Percentiles rank a stretch among this genome's conserved stretches.
Evolutionary conservation across 2,113 vertebrate species (phyloP).

Genomic region (Serilophus lunatus): DNA sequence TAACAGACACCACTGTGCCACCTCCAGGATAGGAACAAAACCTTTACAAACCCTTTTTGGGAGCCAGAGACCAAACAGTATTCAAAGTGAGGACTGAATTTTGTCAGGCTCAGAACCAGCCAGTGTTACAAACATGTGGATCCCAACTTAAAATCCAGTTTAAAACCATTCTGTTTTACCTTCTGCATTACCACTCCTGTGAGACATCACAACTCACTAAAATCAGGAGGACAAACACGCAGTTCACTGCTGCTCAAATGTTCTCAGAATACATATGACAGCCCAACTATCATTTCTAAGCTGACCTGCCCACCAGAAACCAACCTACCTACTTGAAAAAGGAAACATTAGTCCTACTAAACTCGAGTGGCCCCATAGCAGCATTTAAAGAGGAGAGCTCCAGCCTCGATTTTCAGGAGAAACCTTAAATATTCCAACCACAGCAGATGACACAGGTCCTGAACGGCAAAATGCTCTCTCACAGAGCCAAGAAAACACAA

Average conservation of each 20-base stretch:
- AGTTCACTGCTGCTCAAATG: not conserved
- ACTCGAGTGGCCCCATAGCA: not conserved
- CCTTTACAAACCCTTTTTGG: not conserved
- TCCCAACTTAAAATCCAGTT: not conserved
- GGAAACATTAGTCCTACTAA: not conserved
- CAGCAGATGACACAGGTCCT: not conserved
- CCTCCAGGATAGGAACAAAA: not conserved
- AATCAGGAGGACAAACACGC: not conserved
- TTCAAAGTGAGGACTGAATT: not conserved
- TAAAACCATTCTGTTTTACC: not conserved
- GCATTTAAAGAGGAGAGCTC: not conserved
- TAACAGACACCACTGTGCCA: not conserved
- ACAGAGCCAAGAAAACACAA: not conserved
- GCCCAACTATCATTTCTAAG: not conserved
- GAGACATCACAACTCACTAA: rapidly evolving
- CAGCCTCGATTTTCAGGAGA: not conserved
- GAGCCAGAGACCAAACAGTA: not conserved
- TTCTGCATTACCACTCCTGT: not conserved
- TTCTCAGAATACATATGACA: not conserved
- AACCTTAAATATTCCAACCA: not conserved
- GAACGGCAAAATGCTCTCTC: not conserved
- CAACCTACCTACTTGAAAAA: rapidly evolving
- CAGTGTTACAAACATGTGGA: rapidly evolving
- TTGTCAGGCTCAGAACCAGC: not conserved
- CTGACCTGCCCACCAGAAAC: not conserved